These are phyloP conservation scores for Alaudala cheleensis DNA, from an alignment of 2,113 vertebrate species.

Conservation along the genomic window DNA sequence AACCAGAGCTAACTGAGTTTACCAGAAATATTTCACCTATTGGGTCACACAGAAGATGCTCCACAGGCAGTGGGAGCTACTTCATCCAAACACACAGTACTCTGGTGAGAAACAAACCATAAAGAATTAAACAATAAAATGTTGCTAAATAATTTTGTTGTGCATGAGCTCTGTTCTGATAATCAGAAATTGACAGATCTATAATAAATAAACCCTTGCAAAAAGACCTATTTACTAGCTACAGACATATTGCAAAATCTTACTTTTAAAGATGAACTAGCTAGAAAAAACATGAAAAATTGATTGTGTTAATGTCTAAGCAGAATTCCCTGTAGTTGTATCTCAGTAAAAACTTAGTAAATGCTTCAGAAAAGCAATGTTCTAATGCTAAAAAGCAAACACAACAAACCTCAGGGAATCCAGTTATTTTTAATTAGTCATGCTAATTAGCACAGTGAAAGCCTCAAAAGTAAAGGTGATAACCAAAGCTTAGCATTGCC, in stretches of 20 bases:
- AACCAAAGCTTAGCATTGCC: background rate
- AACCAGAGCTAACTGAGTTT: background rate
- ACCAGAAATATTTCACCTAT: background rate
- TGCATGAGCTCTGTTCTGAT: background rate
- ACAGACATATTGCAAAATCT: background rate
- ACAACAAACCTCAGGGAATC: background rate
- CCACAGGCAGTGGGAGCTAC: background rate
- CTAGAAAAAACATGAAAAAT: background rate
- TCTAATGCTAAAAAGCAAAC: background rate
- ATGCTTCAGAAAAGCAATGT: background rate
- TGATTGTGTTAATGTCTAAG: background rate
- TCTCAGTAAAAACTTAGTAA: background rate
- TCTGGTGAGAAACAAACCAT: background rate
- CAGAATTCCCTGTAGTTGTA: background rate
- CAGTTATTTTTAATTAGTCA: background rate
- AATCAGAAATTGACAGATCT: background rate
- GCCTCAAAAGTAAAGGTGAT: background rate
- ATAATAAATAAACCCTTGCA: background rate
- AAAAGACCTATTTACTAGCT: background rate
- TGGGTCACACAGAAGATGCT: background rate
- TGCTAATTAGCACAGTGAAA: background rate
- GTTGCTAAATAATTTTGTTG: background rate
- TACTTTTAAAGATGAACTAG: background rate
- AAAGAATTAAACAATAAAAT: background rate
- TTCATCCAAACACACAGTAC: background rate